Evolutionary conservation across 2,797 vertebrate genomes (phyloP), one percentile per base, ranked within the genome.

Genomic region (Sphenodon punctatus): DNA sequence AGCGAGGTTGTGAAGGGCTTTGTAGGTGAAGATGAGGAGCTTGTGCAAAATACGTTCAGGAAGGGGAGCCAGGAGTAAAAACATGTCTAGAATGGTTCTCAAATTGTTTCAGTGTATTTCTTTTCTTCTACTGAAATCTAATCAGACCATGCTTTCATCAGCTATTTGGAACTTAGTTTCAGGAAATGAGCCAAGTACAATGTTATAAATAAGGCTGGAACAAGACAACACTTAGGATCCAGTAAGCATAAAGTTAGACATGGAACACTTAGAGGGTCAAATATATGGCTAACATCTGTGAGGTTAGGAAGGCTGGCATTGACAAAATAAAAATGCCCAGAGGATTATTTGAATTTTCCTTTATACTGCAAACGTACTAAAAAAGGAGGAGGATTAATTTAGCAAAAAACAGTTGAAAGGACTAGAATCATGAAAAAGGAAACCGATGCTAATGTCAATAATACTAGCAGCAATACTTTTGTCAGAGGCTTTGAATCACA

Each of bases 91-190:
- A n/a, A n/a, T n/a, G n/a, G n/a, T n/a, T n/a, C n/a, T n/a, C n/a
- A n/a, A n/a, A n/a, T n/a, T n/a, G n/a, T n/a, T n/a, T n/a, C n/a
- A n/a, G n/a, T n/a, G n/a, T n/a, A n/a, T n/a, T n/a, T n/a, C 16
- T 34, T 77, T 7, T 67, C 63, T 59, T 20, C 6, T 48, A 45
- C 1, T 74, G 34, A 60, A 65, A 30, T 38, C 78, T 88, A 63
- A 32, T 42, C 64, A 22, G 25, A 65, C 80, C 67, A 48, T 30
- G 22, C 48, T 65, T 82, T 67, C 14, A 10, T 17, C 51, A 51
- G 53, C 11, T 51, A 59, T 51, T 84, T 76, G 43, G 42, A 66
- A 42, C 67, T 73, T 81, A 71, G 75, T 84, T 67, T 80, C 63
- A 71, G 59, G 73, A 79, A 85, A 60, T 9, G 19, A 74, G 39